These are phyloP conservation scores for Drosophila histrio DNA, from an alignment of 2,888 invertebrate species.

Conservation along the genomic window DNA sequence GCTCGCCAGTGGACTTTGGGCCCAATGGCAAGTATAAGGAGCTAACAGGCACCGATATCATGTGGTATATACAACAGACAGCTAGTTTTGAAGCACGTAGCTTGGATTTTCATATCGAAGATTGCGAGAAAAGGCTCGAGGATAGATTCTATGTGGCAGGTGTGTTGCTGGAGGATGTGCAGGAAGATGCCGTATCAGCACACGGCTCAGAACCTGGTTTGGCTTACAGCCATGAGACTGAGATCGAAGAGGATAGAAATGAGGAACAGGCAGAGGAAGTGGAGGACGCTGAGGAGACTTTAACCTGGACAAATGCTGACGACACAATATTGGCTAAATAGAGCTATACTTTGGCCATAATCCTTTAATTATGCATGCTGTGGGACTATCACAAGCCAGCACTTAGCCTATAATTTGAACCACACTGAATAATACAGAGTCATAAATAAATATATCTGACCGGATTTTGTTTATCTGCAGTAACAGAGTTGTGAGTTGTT, in stretches of 20 bases:
- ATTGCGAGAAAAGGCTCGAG: constrained; percentile 42
- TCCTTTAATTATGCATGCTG: constrained; percentile 2
- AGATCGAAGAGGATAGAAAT: neutral
- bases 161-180: neutral
- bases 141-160: constrained; percentile 48
- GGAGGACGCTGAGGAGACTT: neutral
- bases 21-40: constrained; percentile 26
- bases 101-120: neutral
- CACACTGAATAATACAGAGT: constrained; percentile 32
- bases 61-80: neutral
- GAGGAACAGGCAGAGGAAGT: neutral
- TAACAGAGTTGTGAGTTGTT: constrained; percentile 8
- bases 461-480: constrained; percentile 31
- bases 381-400: neutral
- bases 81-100: neutral
- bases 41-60: constrained; percentile 49
- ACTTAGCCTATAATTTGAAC: neutral
- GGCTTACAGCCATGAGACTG: neutral
- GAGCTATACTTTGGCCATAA: neutral
- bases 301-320: neutral
- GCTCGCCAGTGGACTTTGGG: constrained; percentile 44
- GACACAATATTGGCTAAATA: neutral
- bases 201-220: neutral
- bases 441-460: constrained; percentile 48
- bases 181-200: neutral